Evolutionary conservation across 2,797 vertebrate species (phyloP).

Genomic region (Nannoperca obscura): DNA sequence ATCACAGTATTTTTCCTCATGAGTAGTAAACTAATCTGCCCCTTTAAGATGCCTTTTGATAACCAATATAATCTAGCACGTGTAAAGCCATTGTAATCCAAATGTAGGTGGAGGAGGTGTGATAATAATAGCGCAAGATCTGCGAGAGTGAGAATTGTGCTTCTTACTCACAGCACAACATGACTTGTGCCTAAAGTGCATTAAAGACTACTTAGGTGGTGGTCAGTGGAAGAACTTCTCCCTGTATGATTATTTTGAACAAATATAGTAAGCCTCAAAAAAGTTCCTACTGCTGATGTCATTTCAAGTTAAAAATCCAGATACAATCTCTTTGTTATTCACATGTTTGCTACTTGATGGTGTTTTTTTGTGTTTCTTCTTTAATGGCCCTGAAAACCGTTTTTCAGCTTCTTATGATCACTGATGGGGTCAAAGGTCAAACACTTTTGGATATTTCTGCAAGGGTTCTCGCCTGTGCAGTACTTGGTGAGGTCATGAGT

Average conservation of each 20-base stretch:
- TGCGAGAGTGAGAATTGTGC: background rate
- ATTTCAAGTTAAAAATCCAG: background rate
- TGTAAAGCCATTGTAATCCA: background rate
- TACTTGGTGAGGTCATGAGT: background rate
- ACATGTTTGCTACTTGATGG: background rate
- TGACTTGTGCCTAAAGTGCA: conserved; percentile 24
- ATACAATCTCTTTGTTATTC: background rate
- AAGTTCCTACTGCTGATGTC: background rate
- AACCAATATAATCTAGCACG: background rate
- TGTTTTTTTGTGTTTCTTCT: background rate
- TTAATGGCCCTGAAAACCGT: background rate
- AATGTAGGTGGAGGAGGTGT: background rate
- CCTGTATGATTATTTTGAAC: conserved; percentile 21
- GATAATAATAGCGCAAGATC: conserved; percentile 2
- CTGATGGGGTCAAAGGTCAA: background rate
- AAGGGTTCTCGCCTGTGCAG: background rate
- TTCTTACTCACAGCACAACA: conserved; percentile 26
- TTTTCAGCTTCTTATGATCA: background rate
- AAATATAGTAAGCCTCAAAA: conserved; percentile 25
- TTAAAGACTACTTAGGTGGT: conserved; percentile 1
- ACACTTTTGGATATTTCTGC: background rate
- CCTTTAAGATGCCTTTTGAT: background rate
- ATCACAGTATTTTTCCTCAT: background rate
- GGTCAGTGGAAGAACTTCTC: conserved; percentile 15
- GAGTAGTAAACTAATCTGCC: background rate